Percentiles rank a stretch among this genome's conserved stretches.
phyloP scores from a whole-genome alignment of 2,113 vertebrate species.

The Hystrix cristata region DNA sequence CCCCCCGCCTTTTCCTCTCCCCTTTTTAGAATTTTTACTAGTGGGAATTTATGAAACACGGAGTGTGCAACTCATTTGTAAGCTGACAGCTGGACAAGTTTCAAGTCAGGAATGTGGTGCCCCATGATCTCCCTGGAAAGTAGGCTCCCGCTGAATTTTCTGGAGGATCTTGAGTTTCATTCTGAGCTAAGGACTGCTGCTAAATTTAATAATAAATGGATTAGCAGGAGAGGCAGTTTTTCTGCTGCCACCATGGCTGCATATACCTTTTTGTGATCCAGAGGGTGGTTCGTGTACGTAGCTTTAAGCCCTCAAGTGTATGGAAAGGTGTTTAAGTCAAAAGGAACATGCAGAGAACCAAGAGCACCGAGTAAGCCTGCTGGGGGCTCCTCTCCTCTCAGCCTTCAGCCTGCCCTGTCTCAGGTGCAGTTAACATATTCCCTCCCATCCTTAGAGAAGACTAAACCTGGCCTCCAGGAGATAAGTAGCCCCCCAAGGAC shows the following conservation, averaged over 20 bases:
- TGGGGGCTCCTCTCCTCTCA: background rate
- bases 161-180: conserved; percentile 67
- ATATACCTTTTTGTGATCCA: background rate
- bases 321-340: background rate
- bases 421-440: background rate
- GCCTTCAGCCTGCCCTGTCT: background rate
- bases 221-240: conserved; percentile 48
- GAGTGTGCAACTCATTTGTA: background rate
- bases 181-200: conserved; percentile 42
- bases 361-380: background rate
- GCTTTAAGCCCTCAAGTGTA: background rate
- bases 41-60: background rate
- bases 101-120: background rate
- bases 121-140: background rate
- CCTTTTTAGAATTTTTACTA: background rate
- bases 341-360: background rate
- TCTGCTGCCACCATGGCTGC: background rate
- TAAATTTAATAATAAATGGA: conserved; percentile 71
- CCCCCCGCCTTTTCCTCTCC: background rate
- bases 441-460: background rate
- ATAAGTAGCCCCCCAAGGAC: background rate
- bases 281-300: background rate
- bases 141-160: conserved; percentile 36
- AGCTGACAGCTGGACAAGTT: background rate
- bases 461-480: background rate